phyloP scores from a whole-genome alignment of 2,113 vertebrate genomes.

The Regulus satrapa region DNA sequence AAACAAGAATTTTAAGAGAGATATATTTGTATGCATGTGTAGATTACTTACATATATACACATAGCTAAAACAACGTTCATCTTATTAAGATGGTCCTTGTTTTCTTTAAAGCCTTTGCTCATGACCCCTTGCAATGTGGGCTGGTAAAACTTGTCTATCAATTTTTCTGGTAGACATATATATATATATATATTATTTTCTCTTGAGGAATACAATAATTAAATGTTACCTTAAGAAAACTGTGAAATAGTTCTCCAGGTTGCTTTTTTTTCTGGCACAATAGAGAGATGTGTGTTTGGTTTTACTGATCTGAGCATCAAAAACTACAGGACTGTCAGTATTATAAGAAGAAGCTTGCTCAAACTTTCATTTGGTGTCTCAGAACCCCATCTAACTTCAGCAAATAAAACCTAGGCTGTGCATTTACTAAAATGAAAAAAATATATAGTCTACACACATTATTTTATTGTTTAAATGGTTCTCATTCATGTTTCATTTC shows the following conservation, averaged over 20 bases:
- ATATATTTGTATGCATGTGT: not conserved
- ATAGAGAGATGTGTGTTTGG: not conserved
- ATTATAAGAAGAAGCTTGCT: conserved; percentile 42
- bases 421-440: conserved; percentile 76
- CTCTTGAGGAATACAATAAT: not conserved
- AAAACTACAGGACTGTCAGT: conserved; percentile 15
- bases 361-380: conserved; percentile 55
- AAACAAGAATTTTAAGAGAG: not conserved
- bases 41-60: not conserved
- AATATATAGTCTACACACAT: conserved; percentile 76
- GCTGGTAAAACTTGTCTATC: not conserved
- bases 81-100: not conserved
- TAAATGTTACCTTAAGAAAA: not conserved
- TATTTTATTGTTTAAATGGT: conserved; percentile 84
- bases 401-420: conserved; percentile 68
- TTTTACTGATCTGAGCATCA: conserved; percentile 23
- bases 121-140: not conserved
- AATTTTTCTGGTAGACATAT: not conserved
- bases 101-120: not conserved
- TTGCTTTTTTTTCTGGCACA: conserved; percentile 15
- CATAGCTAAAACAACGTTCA: not conserved
- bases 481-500: conserved; percentile 84
- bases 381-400: conserved; percentile 66
- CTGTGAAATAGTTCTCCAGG: not conserved
- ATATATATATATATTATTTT: not conserved